These are phyloP conservation scores for Oriolus oriolus DNA, from an alignment of 2,113 vertebrate genomes.

Conservation along the genomic window DNA sequence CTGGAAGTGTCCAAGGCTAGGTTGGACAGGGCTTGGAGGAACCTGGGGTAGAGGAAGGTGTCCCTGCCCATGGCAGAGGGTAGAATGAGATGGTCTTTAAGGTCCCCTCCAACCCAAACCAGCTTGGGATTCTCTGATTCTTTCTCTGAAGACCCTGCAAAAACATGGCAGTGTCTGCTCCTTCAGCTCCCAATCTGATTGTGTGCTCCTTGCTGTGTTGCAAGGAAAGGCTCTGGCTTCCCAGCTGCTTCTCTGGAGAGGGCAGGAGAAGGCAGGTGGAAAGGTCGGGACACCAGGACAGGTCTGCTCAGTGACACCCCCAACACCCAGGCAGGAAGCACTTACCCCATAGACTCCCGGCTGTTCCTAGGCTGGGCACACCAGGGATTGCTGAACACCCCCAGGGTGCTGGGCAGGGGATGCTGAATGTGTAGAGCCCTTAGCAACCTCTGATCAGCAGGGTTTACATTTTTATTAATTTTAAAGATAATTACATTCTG, in stretches of 20 bases:
- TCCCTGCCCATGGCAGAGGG: neutral
- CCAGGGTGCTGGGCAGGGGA: neutral
- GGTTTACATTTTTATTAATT: neutral
- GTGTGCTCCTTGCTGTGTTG: rapidly evolving
- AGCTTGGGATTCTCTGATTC: neutral
- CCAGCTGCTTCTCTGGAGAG: neutral
- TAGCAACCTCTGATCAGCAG: neutral
- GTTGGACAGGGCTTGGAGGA: neutral
- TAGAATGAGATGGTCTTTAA: neutral
- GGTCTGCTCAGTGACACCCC: rapidly evolving
- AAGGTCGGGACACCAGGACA: rapidly evolving
- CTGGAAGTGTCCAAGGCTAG: neutral
- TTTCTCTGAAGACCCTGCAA: neutral
- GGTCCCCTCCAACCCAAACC: neutral
- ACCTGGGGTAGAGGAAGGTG: rapidly evolving
- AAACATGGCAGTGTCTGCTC: rapidly evolving
- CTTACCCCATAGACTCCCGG: rapidly evolving
- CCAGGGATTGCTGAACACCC: neutral
- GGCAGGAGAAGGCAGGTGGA: neutral
- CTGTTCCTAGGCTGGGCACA: neutral
- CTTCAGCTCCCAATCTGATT: rapidly evolving
- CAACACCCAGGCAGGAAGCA: neutral
- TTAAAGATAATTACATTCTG: neutral
- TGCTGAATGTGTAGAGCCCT: neutral
- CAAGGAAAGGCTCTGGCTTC: neutral